Conservation (phyloP, 1,140 invertebrate species). For the Pseudobourletiella spinata region DNA sequence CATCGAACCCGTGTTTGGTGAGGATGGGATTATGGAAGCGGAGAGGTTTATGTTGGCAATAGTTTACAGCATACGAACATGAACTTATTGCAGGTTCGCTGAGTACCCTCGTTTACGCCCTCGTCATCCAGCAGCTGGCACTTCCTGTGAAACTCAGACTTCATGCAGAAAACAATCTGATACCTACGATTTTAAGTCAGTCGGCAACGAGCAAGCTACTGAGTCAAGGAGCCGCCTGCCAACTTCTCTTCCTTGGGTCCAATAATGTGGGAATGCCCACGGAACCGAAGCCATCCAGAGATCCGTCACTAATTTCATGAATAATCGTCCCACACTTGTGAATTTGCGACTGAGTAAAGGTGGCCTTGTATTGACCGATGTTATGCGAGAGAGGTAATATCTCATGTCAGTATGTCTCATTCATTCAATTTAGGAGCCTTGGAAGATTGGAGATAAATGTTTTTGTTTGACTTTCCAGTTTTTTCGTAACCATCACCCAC, state of each 20-base stretch:
- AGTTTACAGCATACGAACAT: too few species aligned
- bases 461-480: background rate
- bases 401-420: background rate
- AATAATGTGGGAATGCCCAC: slow-evolving; percentile 29
- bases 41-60: too few species aligned
- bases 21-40: too few species aligned
- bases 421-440: too few species aligned
- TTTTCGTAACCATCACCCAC: slow-evolving; percentile 11
- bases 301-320: background rate
- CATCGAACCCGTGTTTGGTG: slow-evolving; percentile 94
- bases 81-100: slow-evolving; percentile 74
- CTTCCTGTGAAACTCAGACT: slow-evolving; percentile 80
- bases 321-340: slow-evolving; percentile 11
- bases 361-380: slow-evolving; percentile 33
- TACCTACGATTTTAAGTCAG: slow-evolving; percentile 28
- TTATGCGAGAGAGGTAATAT: slow-evolving; percentile 28
- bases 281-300: slow-evolving; percentile 22
- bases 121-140: slow-evolving; percentile 90
- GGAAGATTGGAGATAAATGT: background rate
- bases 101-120: slow-evolving; percentile 94
- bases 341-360: slow-evolving; percentile 28
- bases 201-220: slow-evolving; percentile 31
- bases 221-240: slow-evolving; percentile 32
- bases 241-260: slow-evolving; percentile 20
- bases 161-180: slow-evolving; percentile 47